Evolutionary conservation across 1,140 invertebrate genomes (phyloP).

Genomic region (Nylanderia fulva): DNA sequence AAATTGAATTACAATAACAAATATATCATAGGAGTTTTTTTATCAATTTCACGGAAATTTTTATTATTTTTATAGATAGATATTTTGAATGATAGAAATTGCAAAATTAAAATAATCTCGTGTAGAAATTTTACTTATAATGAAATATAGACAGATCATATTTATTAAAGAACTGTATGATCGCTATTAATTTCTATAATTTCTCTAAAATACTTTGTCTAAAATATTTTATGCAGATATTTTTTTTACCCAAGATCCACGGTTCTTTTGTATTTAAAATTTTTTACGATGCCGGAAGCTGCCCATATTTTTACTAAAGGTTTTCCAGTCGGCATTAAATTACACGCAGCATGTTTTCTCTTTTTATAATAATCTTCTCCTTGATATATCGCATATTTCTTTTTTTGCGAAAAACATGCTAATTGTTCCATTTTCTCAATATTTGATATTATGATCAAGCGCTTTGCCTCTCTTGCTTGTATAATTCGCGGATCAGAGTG

Average conservation of each 20-base stretch:
- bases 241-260: slow-evolving; percentile 68
- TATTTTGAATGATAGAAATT: neutral
- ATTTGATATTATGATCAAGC: neutral
- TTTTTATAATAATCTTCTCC: slow-evolving; percentile 53
- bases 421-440: slow-evolving; percentile 31
- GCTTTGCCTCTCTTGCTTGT: neutral
- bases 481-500: neutral
- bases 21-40: neutral
- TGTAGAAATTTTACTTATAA: neutral
- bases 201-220: neutral
- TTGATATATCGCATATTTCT: slow-evolving; percentile 28
- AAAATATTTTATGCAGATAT: neutral
- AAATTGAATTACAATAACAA: neutral
- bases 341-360: slow-evolving; percentile 30
- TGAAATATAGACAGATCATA: neutral
- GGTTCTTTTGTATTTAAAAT: slow-evolving; percentile 59
- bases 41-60: neutral
- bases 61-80: neutral
- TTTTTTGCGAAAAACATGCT: slow-evolving; percentile 31
- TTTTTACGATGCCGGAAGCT: slow-evolving; percentile 47
- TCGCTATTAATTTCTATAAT: neutral
- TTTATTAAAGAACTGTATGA: neutral
- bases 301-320: neutral
- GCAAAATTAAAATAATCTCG: neutral
- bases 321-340: slow-evolving; percentile 35